Percentiles rank a stretch among this genome's conserved stretches.
These are phyloP conservation scores for Hybognathus amarus DNA, from an alignment of 2,797 vertebrate species.

Conservation along the genomic window DNA sequence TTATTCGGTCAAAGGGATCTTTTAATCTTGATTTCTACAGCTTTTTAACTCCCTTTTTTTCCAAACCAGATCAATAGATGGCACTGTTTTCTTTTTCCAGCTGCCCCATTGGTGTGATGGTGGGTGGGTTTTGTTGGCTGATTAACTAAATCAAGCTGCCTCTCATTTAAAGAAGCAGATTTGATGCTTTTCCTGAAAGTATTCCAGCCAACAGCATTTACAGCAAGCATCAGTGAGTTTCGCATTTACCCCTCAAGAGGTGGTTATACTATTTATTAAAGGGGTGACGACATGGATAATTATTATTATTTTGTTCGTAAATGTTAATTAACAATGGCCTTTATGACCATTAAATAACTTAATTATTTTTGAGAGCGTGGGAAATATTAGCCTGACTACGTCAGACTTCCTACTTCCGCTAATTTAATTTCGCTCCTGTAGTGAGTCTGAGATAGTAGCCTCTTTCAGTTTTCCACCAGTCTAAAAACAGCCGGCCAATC, in stretches of 20 bases:
- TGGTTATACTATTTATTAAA: background rate
- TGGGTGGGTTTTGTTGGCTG: constrained; percentile 20
- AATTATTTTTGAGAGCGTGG: background rate
- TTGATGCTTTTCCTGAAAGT: constrained; percentile 3
- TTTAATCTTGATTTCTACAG: background rate
- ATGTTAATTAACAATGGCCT: no score
- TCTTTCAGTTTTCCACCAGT: no score
- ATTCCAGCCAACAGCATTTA: background rate
- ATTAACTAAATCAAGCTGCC: constrained; percentile 38
- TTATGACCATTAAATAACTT: no score
- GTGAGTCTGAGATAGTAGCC: no score
- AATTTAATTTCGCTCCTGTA: no score
- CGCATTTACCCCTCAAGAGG: background rate
- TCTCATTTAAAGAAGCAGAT: constrained; percentile 34
- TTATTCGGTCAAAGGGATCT: background rate
- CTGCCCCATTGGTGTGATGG: background rate
- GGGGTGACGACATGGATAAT: background rate
- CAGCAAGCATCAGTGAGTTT: background rate
- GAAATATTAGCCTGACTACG: no score
- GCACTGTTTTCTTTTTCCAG: constrained; percentile 59
- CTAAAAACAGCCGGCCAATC: no score
- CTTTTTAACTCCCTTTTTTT: constrained; percentile 12
- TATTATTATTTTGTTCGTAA: no score
- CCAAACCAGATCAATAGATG: constrained; percentile 58
- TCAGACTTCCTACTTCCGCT: no score